Evolutionary conservation across 2,113 vertebrate genomes (phyloP).

Genomic region (Chinchilla lanigera): DNA sequence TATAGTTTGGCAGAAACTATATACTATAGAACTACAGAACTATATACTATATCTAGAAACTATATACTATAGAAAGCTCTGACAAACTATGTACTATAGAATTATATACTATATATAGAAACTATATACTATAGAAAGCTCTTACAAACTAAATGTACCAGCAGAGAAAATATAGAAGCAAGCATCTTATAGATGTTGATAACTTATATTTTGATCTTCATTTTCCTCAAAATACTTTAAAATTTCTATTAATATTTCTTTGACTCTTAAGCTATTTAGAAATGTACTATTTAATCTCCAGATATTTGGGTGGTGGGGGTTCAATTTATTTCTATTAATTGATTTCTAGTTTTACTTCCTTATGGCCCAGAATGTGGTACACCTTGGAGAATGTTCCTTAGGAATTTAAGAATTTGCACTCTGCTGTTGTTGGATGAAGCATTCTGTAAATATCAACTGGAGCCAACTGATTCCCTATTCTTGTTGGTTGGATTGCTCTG

Average conservation of each 20-base stretch:
- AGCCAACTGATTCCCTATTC: not conserved
- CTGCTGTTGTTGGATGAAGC: not conserved
- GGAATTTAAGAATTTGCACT: not conserved
- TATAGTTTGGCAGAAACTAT: not conserved
- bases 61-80: too few relatives aligned
- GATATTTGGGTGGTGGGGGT: not conserved
- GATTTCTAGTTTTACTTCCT: not conserved
- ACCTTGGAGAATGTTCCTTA: not conserved
- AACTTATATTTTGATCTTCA: not conserved
- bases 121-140: too few relatives aligned
- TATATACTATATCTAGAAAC: too few relatives aligned
- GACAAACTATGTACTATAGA: too few relatives aligned
- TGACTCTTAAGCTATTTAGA: not conserved
- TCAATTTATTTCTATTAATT: not conserved
- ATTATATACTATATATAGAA: too few relatives aligned
- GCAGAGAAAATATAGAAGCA: not conserved
- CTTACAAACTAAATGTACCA: not conserved
- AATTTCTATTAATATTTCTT: not conserved
- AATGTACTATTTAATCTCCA: not conserved
- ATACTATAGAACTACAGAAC: too few relatives aligned
- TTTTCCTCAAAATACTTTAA: not conserved
- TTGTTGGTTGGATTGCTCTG: not conserved
- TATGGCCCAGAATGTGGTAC: not conserved
- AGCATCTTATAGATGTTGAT: not conserved
- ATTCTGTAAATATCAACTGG: not conserved